These are phyloP conservation scores for Pampusana beccarii DNA, from an alignment of 2,113 vertebrate species.

Conservation along the genomic window DNA sequence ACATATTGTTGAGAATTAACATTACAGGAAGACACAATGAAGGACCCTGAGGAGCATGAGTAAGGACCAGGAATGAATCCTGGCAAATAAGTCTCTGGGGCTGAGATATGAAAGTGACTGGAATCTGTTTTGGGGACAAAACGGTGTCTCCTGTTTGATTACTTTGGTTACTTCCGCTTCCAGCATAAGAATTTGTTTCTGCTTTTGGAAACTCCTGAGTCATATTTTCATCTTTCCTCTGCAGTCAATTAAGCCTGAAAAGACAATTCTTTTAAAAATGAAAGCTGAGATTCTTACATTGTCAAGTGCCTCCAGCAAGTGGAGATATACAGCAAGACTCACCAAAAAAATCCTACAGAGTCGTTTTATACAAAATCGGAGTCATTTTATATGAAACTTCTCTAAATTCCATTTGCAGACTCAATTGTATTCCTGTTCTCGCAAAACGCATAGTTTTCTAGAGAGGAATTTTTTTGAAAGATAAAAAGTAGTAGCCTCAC, in stretches of 20 bases:
- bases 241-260: constrained; percentile 1
- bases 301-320: neutral
- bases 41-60: neutral
- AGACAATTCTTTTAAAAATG: neutral
- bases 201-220: neutral
- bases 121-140: neutral
- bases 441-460: neutral
- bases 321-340: neutral
- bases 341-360: neutral
- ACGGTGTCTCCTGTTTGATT: neutral
- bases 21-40: neutral
- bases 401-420: neutral
- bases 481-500: neutral
- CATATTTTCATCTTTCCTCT: neutral
- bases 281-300: neutral
- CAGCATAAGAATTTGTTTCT: neutral
- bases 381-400: neutral
- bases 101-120: neutral
- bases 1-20: neutral
- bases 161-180: neutral
- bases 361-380: neutral
- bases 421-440: neutral
- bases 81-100: neutral
- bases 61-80: neutral
- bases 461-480: neutral